These are phyloP conservation scores for Lacerta bilineata DNA, from an alignment of 2,797 vertebrate species.

Conservation along the genomic window DNA sequence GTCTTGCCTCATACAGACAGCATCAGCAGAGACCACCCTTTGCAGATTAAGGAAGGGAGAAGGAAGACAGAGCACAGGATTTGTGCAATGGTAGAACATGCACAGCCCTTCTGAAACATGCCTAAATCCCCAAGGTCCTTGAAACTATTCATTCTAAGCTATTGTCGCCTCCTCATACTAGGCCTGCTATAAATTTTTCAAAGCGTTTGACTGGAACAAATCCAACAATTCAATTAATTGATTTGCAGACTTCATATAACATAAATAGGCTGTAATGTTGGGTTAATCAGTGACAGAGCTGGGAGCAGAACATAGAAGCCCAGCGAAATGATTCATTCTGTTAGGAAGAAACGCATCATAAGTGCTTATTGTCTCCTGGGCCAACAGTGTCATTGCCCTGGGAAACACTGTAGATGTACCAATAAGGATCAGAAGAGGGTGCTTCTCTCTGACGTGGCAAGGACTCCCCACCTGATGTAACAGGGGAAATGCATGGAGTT, in stretches of 20 bases:
- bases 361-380: neutral
- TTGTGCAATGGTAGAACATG: neutral
- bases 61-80: neutral
- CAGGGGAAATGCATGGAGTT: neutral
- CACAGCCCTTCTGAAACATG: neutral
- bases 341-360: neutral
- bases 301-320: constrained; percentile 6
- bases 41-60: neutral
- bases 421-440: neutral
- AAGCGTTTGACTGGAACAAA: neutral
- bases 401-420: neutral
- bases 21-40: neutral
- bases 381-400: neutral
- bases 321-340: neutral
- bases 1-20: neutral
- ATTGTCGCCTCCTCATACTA: neutral
- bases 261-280: constrained; percentile 13
- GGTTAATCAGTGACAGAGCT: neutral
- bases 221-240: neutral
- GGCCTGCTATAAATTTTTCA: neutral
- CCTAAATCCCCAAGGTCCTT: neutral
- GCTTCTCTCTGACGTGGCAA: neutral
- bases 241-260: neutral
- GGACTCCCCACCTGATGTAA: neutral
- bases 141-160: neutral